Evolutionary conservation across 2,797 vertebrate species (phyloP).

Genomic region (Enteromius treurensis): DNA sequence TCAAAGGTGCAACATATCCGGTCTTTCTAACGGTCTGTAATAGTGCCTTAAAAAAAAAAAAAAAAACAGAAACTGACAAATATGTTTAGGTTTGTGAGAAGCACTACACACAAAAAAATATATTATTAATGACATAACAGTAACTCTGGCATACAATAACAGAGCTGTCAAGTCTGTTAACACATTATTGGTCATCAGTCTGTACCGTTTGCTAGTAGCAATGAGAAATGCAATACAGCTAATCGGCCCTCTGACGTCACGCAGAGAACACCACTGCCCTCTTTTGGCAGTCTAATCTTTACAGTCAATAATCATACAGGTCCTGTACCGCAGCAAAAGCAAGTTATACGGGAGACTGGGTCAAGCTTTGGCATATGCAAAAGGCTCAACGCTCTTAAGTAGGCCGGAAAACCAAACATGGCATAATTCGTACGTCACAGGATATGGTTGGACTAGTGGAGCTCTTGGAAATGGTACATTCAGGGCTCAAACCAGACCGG

Average conservation of each 20-base stretch:
- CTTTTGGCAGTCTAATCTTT: constrained; percentile 4
- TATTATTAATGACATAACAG: constrained; percentile 31
- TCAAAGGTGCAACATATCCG: constrained; percentile 51
- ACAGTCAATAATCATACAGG: constrained; percentile 23
- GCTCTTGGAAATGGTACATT: constrained; percentile 76
- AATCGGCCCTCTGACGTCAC: constrained; percentile 22
- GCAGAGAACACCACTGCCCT: constrained; percentile 8
- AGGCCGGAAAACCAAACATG: background rate
- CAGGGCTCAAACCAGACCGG: constrained; percentile 58
- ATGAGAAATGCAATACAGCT: constrained; percentile 36
- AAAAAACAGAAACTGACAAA: constrained; percentile 8
- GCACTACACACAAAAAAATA: constrained; percentile 23
- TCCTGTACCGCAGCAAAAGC: constrained; percentile 29
- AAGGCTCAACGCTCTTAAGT: constrained; percentile 23
- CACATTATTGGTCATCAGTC: constrained; percentile 14
- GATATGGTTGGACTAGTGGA: constrained; percentile 53
- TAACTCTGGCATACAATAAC: constrained; percentile 32
- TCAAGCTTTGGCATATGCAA: constrained; percentile 57
- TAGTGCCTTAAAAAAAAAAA: constrained; percentile 22
- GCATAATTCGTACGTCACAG: constrained; percentile 33
- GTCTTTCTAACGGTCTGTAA: constrained; percentile 13
- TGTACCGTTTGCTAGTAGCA: constrained; percentile 30
- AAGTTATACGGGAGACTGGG: constrained; percentile 38
- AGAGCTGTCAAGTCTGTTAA: constrained; percentile 19
- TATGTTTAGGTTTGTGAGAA: constrained; percentile 35